Percentiles rank a stretch among this genome's conserved stretches.
These are phyloP conservation scores for Labia minor DNA, from an alignment of 2,888 invertebrate genomes.

Conservation along the genomic window DNA sequence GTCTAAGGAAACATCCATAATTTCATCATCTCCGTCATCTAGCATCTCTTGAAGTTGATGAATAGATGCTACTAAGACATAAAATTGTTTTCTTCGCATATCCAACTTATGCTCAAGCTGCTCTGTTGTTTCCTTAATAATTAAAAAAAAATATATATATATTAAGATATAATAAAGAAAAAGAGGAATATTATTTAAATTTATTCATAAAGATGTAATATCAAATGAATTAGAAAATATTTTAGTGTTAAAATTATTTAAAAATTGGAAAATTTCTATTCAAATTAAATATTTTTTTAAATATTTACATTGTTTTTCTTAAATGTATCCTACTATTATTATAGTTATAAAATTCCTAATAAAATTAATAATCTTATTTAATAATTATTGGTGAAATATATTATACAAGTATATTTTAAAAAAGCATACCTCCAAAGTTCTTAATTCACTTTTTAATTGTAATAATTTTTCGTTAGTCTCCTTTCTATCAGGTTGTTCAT, in stretches of 20 bases:
- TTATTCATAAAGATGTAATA: neutral
- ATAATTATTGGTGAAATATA: no score
- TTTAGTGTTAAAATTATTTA: neutral
- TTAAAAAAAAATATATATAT: constrained; percentile 24
- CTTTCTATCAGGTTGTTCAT: constrained; percentile 78
- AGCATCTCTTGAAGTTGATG: constrained; percentile 72
- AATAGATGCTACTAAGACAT: constrained; percentile 75
- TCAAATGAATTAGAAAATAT: constrained; percentile 13
- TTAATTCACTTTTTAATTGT: constrained; percentile 60
- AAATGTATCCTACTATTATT: no score
- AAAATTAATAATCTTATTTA: no score
- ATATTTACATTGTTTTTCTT: no score
- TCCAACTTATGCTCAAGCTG: constrained; percentile 67
- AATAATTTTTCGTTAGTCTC: constrained; percentile 59
- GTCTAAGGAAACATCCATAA: constrained; percentile 23
- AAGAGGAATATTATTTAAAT: neutral
- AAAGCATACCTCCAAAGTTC: constrained; percentile 48
- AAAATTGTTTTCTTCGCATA: constrained; percentile 77
- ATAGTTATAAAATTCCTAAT: no score
- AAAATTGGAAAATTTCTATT: no score
- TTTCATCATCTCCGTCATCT: constrained; percentile 52
- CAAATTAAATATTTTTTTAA: no score
- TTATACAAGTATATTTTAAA: constrained; percentile 8
- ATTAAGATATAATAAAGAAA: no score
- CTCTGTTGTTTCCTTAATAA: constrained; percentile 58